These are phyloP conservation scores for Neopelma chrysocephalum DNA, from an alignment of 2,797 vertebrate species.

Conservation along the genomic window DNA sequence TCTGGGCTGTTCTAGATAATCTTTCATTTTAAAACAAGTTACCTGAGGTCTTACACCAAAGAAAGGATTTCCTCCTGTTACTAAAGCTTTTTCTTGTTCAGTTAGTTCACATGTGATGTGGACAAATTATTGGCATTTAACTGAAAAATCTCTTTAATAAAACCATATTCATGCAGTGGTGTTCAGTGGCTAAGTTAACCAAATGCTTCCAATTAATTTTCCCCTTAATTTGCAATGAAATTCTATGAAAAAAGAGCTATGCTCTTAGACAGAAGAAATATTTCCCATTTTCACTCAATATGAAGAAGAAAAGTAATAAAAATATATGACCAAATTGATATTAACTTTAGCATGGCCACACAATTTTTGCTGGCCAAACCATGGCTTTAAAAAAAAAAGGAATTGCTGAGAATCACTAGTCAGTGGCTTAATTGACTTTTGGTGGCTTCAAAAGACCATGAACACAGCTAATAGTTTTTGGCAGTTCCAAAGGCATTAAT, in stretches of 20 bases:
- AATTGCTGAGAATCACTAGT: neutral
- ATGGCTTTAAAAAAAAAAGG: neutral
- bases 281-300: neutral
- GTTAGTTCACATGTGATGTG: neutral
- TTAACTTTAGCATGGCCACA: neutral
- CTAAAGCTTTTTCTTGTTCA: neutral
- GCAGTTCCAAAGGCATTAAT: conserved; percentile 49
- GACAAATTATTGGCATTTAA: conserved; percentile 3
- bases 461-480: conserved; percentile 38
- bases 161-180: neutral
- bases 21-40: neutral
- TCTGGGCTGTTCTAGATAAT: neutral
- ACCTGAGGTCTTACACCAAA: neutral
- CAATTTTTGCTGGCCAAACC: neutral
- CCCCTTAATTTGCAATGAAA: neutral
- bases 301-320: neutral
- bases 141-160: conserved; percentile 38
- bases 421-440: conserved; percentile 21
- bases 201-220: conserved; percentile 24
- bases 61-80: neutral
- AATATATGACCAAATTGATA: neutral
- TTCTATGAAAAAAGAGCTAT: conserved; percentile 2
- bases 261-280: neutral
- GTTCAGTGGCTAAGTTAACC: neutral
- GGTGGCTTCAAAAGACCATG: conserved; percentile 30